Conservation (phyloP, 2,113 vertebrate genomes). For the Rhegmatorhina hoffmannsi region DNA sequence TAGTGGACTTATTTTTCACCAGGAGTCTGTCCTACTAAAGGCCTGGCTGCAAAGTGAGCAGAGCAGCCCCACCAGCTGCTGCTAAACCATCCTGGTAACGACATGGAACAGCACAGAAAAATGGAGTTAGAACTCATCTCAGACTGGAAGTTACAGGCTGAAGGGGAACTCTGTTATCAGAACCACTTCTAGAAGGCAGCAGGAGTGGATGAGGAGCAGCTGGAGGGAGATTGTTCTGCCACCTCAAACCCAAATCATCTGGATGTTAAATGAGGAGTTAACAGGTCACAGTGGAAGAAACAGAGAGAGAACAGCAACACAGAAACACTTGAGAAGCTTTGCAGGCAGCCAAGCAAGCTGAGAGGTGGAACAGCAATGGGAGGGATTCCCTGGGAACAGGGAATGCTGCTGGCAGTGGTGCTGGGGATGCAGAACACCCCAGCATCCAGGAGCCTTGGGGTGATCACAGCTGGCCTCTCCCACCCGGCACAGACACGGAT, state of each 20-base stretch:
- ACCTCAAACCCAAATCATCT: background rate
- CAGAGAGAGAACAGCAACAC: background rate
- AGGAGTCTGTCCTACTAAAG: background rate
- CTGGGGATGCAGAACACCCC: background rate
- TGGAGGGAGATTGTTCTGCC: background rate
- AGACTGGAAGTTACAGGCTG: background rate
- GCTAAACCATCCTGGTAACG: background rate
- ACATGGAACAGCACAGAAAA: background rate
- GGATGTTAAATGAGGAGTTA: background rate
- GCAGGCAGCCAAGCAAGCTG: background rate
- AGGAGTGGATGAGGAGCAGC: background rate
- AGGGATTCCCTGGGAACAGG: background rate
- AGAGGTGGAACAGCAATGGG: rapidly evolving
- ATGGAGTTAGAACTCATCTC: background rate
- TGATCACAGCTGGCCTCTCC: rapidly evolving
- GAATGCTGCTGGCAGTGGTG: rapidly evolving
- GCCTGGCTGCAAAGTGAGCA: background rate
- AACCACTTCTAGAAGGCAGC: background rate
- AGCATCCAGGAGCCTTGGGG: rapidly evolving
- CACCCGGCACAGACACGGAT: background rate
- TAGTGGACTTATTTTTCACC: background rate
- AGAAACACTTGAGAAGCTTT: background rate
- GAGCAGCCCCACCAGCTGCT: slow-evolving; percentile 3
- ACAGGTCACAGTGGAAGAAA: background rate
- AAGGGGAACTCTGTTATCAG: background rate